Evolutionary conservation across 2,888 invertebrate genomes (phyloP).

Genomic region (Marronus borbonicus): DNA sequence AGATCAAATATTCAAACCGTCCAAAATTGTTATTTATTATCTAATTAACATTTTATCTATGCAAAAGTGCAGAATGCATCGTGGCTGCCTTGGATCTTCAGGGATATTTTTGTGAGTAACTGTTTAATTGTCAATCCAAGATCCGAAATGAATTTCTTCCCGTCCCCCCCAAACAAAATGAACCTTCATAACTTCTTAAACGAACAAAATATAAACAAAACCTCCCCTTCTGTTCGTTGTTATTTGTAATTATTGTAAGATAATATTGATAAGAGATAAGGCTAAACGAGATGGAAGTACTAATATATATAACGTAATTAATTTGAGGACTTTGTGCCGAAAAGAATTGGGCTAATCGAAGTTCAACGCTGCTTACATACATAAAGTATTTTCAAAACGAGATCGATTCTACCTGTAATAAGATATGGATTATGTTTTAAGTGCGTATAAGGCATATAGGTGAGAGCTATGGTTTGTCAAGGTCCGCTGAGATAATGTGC

Average conservation of each 20-base stretch:
- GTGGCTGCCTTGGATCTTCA: too few relatives aligned
- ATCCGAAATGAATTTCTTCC: not conserved
- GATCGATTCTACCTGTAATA: not conserved
- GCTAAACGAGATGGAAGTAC: conserved; percentile 18
- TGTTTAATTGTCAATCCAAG: not conserved
- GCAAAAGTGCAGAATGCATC: too few relatives aligned
- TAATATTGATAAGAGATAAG: conserved; percentile 20
- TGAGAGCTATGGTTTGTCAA: not conserved
- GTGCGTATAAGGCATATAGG: not conserved
- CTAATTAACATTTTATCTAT: too few relatives aligned
- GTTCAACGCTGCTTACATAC: not conserved
- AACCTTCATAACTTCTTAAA: not conserved
- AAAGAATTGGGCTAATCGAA: not conserved
- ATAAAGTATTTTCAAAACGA: conserved; percentile 4
- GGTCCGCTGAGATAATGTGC: not conserved
- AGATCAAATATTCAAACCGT: too few relatives aligned
- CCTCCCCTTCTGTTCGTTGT: conserved; percentile 27
- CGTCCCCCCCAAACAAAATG: too few relatives aligned
- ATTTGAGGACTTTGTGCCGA: not conserved
- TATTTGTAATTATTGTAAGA: conserved; percentile 45
- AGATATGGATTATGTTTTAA: not conserved
- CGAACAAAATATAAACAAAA: conserved; percentile 7
- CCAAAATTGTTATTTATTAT: too few relatives aligned
- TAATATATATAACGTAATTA: conserved; percentile 6
- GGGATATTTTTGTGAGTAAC: too few relatives aligned